Percentiles rank a stretch among this genome's conserved stretches.
Evolutionary conservation across 2,113 vertebrate genomes (phyloP).

Genomic region (Pontoporia blainvillei): DNA sequence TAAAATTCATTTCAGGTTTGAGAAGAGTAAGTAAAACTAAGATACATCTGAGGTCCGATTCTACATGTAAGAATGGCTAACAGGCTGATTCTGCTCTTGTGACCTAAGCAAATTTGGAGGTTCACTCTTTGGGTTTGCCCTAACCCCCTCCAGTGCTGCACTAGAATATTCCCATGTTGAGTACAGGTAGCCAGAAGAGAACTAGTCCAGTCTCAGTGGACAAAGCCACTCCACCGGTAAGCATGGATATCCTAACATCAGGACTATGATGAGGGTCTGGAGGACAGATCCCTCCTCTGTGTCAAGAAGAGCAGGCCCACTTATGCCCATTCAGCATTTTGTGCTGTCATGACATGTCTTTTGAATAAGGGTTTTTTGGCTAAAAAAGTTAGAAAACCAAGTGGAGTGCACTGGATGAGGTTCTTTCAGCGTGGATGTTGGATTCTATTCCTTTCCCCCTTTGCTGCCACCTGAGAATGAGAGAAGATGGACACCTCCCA

Average conservation of each 20-base stretch:
- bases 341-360: not conserved
- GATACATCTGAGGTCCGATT: not conserved
- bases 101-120: not conserved
- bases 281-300: not conserved
- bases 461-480: not conserved
- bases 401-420: too few species aligned
- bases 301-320: not conserved
- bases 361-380: not conserved
- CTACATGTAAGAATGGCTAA: not conserved
- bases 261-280: accelerated
- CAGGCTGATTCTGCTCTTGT: not conserved
- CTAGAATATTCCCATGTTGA: not conserved
- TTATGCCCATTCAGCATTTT: not conserved
- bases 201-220: too few species aligned
- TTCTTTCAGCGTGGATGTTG: accelerated
- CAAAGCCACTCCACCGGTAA: not conserved
- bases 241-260: accelerated
- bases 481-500: not conserved
- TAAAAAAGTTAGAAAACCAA: not conserved
- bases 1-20: not conserved
- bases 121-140: not conserved
- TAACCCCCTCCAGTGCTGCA: accelerated
- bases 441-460: not conserved
- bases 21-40: not conserved
- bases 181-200: not conserved